These are phyloP conservation scores for Australoheros facetus DNA, from an alignment of 2,797 vertebrate species.

Conservation along the genomic window DNA sequence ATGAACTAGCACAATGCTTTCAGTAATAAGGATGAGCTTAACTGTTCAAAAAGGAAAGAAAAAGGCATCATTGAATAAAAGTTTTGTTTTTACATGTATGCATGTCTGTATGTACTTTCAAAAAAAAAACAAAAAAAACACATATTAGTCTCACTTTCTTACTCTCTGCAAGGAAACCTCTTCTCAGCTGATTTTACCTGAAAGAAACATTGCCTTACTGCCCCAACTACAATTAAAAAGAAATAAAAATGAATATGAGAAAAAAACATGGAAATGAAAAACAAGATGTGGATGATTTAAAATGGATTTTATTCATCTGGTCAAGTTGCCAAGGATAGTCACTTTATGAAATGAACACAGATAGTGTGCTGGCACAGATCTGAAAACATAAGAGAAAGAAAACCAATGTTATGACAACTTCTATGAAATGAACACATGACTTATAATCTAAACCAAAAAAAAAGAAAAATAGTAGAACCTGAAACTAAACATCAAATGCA, in stretches of 20 bases:
- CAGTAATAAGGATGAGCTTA: background rate
- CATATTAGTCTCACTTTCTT: background rate
- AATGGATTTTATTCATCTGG: conserved; percentile 82
- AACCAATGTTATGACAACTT: conserved; percentile 64
- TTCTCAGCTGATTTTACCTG: background rate
- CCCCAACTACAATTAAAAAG: background rate
- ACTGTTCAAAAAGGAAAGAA: conserved; percentile 11
- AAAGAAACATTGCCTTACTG: background rate
- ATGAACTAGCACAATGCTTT: conserved; percentile 18
- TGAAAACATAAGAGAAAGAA: conserved; percentile 61
- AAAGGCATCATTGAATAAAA: conserved; percentile 43
- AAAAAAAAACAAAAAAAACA: background rate
- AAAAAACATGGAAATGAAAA: conserved; percentile 39
- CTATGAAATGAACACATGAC: conserved; percentile 74
- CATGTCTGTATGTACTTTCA: background rate
- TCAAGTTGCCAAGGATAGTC: conserved; percentile 72
- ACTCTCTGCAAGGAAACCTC: background rate
- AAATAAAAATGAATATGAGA: background rate
- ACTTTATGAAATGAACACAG: conserved; percentile 71
- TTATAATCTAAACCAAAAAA: conserved; percentile 57
- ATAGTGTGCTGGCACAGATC: conserved; percentile 74
- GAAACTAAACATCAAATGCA: conserved; percentile 74
- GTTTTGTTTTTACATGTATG: conserved; percentile 9
- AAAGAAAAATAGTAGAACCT: conserved; percentile 70
- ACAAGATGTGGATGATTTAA: conserved; percentile 70